Evolutionary conservation across 1,140 invertebrate species (phyloP), one percentile per base, ranked within the genome.

Genomic region (Spodoptera frugiperda): DNA sequence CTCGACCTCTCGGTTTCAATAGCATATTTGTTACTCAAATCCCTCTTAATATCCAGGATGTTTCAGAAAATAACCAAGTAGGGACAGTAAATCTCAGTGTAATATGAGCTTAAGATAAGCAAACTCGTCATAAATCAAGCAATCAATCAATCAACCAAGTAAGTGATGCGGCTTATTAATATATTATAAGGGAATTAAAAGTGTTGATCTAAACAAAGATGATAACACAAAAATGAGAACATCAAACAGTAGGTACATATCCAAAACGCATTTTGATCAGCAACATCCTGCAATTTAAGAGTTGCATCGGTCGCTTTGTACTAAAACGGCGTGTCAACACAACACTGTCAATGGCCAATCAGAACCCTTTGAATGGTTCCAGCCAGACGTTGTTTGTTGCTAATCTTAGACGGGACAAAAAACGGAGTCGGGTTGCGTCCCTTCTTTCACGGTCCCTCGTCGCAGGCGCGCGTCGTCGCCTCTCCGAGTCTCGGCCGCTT

Each of bases 391-490:
- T 82, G 82, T 88, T 88, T 89, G 85, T 89, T 86, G 87, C 90
- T 92, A 91, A 93, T 89, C 89, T 91, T 92, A 88, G 89, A 89
- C 79, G 86, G 87, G 89, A 89, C 89, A 91, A 91, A 91, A 93
- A 93, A 91, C 86, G 76, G 70, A 79, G 86, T 82, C 84, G 87
- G 86, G 84, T 87, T 89, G 89, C 86, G 87, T 87, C 88, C 90
- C 89, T 90, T 90, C 84, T 88, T 91, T 86, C 87, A 88, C 86
- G 84, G 89, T 91, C 89, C 86, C 90, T 89, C 84, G 87, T 87
- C 84, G 84, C 87, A 80, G 75, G 73, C 83, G 77, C 82, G 80
- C 76, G 33, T 39, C 25, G 25, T 30, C 33, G 33, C 33, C 33
- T 39, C 33, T 39, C 33, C 6, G 33, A 39, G 33, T 39, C 33